phyloP scores from a whole-genome alignment of 92 coral and sea anemone genomes.

The Bergia puertoricense region DNA sequence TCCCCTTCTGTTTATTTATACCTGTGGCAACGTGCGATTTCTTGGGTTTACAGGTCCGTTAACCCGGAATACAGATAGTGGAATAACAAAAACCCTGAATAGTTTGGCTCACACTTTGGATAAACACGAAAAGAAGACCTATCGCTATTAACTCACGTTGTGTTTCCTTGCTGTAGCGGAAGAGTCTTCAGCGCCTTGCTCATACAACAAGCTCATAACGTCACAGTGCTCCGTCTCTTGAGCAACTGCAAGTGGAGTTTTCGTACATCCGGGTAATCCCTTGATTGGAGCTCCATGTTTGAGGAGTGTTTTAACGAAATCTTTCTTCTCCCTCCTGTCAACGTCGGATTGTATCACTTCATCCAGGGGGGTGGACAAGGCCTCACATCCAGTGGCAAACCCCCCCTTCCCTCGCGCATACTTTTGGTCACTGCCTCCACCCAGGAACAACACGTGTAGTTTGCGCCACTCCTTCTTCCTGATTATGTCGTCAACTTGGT shows the following conservation, averaged over 20 bases:
- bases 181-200: conserved; percentile 13
- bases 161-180: neutral
- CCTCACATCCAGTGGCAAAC: conserved; percentile 34
- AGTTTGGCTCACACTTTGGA: neutral
- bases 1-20: too few species aligned
- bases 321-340: neutral
- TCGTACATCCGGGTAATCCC: conserved; percentile 27
- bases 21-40: too few species aligned
- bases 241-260: conserved; percentile 22
- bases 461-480: conserved; percentile 10
- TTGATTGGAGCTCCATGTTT: conserved; percentile 22
- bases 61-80: neutral
- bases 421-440: conserved; percentile 29
- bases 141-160: neutral
- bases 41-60: neutral
- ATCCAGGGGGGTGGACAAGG: conserved; percentile 19
- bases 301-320: conserved; percentile 11
- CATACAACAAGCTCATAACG: neutral
- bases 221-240: conserved; percentile 15
- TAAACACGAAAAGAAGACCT: neutral
- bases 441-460: conserved; percentile 30
- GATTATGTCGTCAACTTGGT: conserved; percentile 9
- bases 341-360: conserved; percentile 14
- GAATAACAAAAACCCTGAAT: too few species aligned
- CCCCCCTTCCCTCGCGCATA: conserved; percentile 27